Conservation (phyloP, 2,113 vertebrate species). For the Malaclemys terrapin region DNA sequence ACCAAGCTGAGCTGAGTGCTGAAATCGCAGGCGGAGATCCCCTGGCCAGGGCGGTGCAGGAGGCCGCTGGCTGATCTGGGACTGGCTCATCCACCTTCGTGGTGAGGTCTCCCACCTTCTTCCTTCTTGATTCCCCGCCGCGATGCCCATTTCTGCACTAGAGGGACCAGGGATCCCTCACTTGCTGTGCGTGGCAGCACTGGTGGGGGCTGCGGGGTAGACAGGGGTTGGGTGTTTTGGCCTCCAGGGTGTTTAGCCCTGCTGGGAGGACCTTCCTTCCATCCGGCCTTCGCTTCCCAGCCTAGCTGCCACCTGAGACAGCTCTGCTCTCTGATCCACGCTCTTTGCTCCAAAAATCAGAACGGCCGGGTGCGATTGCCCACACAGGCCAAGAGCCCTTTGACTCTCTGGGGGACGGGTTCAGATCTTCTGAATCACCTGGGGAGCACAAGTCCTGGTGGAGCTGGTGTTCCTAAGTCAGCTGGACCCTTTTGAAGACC, state of each 20-base stretch:
- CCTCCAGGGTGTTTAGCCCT: not conserved
- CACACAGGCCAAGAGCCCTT: not conserved
- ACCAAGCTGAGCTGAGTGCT: too few relatives aligned
- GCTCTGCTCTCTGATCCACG: not conserved
- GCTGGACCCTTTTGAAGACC: not conserved
- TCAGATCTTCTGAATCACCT: not conserved
- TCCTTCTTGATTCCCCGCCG: too few relatives aligned
- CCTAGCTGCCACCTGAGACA: not conserved
- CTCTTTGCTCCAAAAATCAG: not conserved
- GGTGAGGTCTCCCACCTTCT: too few relatives aligned
- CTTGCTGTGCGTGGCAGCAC: too few relatives aligned
- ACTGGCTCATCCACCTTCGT: not conserved
- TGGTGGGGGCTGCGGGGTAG: not conserved
- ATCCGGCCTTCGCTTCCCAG: not conserved
- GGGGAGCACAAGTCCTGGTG: not conserved
- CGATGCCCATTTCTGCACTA: not conserved
- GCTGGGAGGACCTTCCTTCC: not conserved
- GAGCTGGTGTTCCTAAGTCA: not conserved
- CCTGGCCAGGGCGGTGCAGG: too few relatives aligned
- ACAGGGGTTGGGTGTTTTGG: not conserved
- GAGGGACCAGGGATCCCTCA: not conserved
- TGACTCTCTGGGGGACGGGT: not conserved
- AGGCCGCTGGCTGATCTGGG: too few relatives aligned
- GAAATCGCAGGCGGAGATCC: too few relatives aligned
- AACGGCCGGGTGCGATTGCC: too few relatives aligned